Conservation (phyloP, 2,797 vertebrate species). For the Galaxias olidus region DNA sequence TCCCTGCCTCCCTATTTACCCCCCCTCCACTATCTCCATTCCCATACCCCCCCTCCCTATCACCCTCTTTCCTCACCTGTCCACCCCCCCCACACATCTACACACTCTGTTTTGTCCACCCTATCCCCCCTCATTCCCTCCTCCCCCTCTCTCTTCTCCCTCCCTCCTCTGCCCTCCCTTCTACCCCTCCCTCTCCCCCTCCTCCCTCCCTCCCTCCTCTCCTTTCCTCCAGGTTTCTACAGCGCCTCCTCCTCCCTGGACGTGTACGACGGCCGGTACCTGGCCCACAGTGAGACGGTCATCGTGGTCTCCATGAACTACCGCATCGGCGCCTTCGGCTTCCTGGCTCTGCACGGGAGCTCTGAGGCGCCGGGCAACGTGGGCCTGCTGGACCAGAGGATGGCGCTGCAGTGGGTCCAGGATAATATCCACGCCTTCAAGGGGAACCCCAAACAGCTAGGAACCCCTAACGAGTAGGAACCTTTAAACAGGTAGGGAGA, state of each 20-base stretch:
- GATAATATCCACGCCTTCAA: slow-evolving; percentile 85
- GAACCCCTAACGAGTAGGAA: background rate
- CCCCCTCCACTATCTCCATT: too few relatives aligned
- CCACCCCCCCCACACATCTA: too few relatives aligned
- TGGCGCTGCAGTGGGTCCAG: slow-evolving; percentile 89
- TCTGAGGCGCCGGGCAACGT: slow-evolving; percentile 89
- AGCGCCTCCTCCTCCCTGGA: slow-evolving; percentile 89
- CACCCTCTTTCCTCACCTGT: too few relatives aligned
- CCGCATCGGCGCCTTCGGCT: slow-evolving; percentile 88
- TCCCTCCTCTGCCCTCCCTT: too few relatives aligned
- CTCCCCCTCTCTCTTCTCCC: too few relatives aligned
- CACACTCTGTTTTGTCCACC: too few relatives aligned
- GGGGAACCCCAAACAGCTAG: slow-evolving; percentile 80
- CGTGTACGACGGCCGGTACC: slow-evolving; percentile 90
- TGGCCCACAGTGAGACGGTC: slow-evolving; percentile 81
- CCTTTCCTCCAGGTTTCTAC: slow-evolving; percentile 74
- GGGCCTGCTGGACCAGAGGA: slow-evolving; percentile 87
- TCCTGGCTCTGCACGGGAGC: slow-evolving; percentile 85
- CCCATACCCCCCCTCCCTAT: too few relatives aligned
- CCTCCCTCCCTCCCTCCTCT: background rate
- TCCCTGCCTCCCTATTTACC: too few relatives aligned
- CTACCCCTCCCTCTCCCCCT: background rate
- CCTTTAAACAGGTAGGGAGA: background rate
- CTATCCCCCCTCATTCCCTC: too few relatives aligned
- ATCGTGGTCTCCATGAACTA: slow-evolving; percentile 94